Evolutionary conservation across 1,140 invertebrate genomes (phyloP).

Genomic region (Saccostrea cuccullata): DNA sequence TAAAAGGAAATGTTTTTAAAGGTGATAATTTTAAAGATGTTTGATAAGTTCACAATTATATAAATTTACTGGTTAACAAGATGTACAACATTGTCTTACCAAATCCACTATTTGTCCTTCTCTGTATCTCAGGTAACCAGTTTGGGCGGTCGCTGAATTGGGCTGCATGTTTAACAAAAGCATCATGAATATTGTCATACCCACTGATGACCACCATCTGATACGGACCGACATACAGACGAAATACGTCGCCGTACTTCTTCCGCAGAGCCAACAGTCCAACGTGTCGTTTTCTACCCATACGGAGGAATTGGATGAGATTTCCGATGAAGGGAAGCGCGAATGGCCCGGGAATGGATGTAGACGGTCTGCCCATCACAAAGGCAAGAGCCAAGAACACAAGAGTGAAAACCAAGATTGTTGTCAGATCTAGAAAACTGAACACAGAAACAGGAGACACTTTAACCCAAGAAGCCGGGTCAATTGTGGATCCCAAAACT

Average conservation of each 20-base stretch:
- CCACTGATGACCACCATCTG: constrained; percentile 59
- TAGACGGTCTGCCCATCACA: constrained; percentile 79
- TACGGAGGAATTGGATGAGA: constrained; percentile 42
- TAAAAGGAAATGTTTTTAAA: too few relatives aligned
- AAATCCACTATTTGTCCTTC: neutral
- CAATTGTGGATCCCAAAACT: neutral
- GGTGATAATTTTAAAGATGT: too few relatives aligned
- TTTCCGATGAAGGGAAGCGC: constrained; percentile 53
- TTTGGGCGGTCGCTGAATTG: constrained; percentile 55
- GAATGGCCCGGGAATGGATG: constrained; percentile 52
- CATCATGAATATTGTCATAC: constrained; percentile 58
- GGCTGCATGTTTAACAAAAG: constrained; percentile 57
- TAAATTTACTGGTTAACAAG: neutral
- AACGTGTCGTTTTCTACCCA: constrained; percentile 37
- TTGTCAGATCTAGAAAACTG: constrained; percentile 11
- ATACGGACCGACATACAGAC: constrained; percentile 56
- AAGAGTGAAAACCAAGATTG: constrained; percentile 91
- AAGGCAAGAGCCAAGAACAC: constrained; percentile 86
- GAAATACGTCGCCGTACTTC: constrained; percentile 60
- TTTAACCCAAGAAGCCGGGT: neutral
- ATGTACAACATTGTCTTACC: neutral
- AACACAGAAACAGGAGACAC: neutral
- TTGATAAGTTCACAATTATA: too few relatives aligned
- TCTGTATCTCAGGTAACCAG: constrained; percentile 21
- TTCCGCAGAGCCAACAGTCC: constrained; percentile 38